Conservation (phyloP, 2,888 invertebrate genomes). For the Heliothis peltigera region DNA sequence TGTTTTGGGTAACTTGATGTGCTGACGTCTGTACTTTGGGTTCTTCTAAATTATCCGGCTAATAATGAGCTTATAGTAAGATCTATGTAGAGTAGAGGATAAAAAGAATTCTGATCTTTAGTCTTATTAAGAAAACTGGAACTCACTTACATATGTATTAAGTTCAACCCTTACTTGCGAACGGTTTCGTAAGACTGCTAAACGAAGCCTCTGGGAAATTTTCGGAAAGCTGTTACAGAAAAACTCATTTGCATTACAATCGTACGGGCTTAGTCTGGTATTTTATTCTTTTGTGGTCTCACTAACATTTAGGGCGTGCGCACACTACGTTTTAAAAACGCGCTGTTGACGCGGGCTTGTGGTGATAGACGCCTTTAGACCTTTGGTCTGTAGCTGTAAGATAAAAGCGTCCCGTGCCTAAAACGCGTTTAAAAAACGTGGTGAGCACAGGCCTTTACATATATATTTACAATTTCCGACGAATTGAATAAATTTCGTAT, state of each 20-base stretch:
- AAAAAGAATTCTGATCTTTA: background rate
- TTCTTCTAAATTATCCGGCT: background rate
- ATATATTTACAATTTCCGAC: too few species aligned
- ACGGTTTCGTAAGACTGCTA: constrained; percentile 6
- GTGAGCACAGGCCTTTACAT: too few species aligned
- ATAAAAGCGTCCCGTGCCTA: too few species aligned
- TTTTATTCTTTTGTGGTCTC: background rate
- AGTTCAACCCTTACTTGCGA: background rate
- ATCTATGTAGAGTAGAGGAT: background rate
- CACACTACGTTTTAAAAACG: too few species aligned
- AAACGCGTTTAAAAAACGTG: too few species aligned
- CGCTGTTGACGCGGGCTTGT: too few species aligned
- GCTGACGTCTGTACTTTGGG: too few species aligned
- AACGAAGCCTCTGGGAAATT: constrained; percentile 10
- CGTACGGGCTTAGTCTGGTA: background rate
- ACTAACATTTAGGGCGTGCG: constrained; percentile 1
- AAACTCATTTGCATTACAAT: constrained; percentile 22
- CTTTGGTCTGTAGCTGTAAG: too few species aligned
- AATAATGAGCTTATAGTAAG: background rate
- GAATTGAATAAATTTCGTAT: too few species aligned
- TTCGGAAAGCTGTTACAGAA: background rate
- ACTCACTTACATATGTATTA: constrained; percentile 22
- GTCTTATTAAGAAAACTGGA: background rate
- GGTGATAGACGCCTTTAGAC: too few species aligned
- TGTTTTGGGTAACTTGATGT: too few species aligned